phyloP scores from a whole-genome alignment of 1,140 invertebrate species.

The Tetramorium alpestre region DNA sequence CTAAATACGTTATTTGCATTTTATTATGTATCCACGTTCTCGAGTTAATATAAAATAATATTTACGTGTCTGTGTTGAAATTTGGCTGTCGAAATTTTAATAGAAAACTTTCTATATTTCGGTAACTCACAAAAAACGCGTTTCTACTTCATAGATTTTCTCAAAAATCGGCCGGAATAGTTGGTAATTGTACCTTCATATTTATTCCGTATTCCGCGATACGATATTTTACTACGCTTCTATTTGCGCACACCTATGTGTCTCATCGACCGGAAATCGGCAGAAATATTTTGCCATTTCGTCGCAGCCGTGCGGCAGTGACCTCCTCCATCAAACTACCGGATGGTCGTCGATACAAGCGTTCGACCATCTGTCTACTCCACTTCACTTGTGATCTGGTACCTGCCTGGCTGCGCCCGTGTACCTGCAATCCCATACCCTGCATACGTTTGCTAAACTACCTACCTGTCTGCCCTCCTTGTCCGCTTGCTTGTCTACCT shows the following conservation, averaged over 20 bases:
- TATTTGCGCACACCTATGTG: not conserved
- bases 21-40: not conserved
- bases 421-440: not conserved
- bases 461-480: conserved; percentile 27
- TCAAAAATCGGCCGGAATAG: not conserved
- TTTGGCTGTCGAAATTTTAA: not conserved
- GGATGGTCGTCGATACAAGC: conserved; percentile 32
- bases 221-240: not conserved
- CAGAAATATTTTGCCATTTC: not conserved
- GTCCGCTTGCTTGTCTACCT: not conserved
- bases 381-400: conserved; percentile 10
- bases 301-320: not conserved
- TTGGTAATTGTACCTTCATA: not conserved
- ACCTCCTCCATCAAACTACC: conserved; percentile 23
- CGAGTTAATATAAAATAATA: not conserved
- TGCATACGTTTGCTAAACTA: conserved; percentile 5
- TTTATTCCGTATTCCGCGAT: not conserved
- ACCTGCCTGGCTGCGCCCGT: conserved; percentile 21
- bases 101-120: not conserved
- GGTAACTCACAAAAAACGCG: not conserved
- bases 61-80: not conserved
- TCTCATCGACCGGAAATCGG: not conserved
- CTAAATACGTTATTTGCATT: conserved; percentile 6
- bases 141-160: not conserved
- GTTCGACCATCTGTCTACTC: conserved; percentile 37